Percentiles rank a stretch among this genome's conserved stretches.
phyloP scores from a whole-genome alignment of 2,113 vertebrate species.

The Regulus satrapa region DNA sequence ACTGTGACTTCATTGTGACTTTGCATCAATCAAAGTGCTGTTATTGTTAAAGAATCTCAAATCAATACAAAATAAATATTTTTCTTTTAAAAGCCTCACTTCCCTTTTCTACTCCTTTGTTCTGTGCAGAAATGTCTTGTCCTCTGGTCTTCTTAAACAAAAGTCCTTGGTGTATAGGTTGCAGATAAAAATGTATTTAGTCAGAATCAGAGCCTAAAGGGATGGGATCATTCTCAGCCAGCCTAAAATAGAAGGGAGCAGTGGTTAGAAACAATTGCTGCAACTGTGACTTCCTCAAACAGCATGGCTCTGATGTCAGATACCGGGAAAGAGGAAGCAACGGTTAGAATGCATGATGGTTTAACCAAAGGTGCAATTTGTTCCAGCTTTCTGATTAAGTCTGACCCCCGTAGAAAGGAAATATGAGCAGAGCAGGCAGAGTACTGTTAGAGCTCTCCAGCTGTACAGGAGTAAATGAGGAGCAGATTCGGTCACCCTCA shows the following conservation, averaged over 20 bases:
- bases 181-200: neutral
- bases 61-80: neutral
- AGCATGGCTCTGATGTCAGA: constrained; percentile 30
- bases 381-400: constrained; percentile 53
- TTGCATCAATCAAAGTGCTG: constrained; percentile 33
- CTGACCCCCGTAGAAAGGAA: constrained; percentile 32
- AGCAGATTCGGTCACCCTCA: neutral
- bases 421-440: neutral
- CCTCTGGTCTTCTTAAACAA: neutral
- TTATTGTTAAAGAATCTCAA: constrained; percentile 11
- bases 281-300: constrained; percentile 40
- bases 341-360: neutral
- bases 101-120: neutral
- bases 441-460: neutral
- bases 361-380: constrained; percentile 54
- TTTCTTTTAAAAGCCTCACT: neutral
- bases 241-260: constrained; percentile 24
- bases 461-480: neutral
- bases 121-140: neutral
- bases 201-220: neutral
- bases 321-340: constrained; percentile 25
- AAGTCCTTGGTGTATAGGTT: neutral
- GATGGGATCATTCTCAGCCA: neutral
- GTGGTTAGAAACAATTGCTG: constrained; percentile 4
- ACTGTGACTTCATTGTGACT: constrained; percentile 47